Percentiles rank a stretch among this genome's conserved stretches.
Conservation (phyloP, 2,113 vertebrate species). For the Oreotrochilus melanogaster region DNA sequence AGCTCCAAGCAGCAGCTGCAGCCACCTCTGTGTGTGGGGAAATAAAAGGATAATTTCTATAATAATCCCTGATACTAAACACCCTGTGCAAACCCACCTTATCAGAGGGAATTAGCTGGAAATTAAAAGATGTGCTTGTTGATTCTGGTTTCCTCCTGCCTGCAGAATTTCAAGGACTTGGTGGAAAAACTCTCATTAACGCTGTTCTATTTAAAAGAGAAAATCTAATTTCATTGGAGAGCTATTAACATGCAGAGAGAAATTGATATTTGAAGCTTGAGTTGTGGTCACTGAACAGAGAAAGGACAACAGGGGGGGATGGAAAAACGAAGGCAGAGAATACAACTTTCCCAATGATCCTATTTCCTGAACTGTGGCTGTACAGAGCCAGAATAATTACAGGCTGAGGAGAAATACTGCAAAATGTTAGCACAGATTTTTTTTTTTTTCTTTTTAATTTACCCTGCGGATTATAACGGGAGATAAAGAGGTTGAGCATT, state of each 20-base stretch:
- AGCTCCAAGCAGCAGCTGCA: not conserved
- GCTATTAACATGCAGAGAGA: not conserved
- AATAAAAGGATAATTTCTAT: not conserved
- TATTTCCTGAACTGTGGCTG: not conserved
- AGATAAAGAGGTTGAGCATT: conserved; percentile 76
- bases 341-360: not conserved
- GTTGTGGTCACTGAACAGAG: not conserved
- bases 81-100: not conserved
- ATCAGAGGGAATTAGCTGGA: not conserved
- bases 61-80: not conserved
- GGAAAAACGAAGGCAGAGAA: not conserved
- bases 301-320: not conserved
- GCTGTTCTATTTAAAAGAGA: not conserved
- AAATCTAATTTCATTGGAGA: not conserved
- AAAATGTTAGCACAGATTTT: not conserved
- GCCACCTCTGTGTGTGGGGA: not conserved
- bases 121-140: not conserved
- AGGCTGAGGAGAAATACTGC: not conserved
- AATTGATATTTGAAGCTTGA: not conserved
- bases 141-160: not conserved
- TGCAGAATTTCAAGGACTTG: not conserved
- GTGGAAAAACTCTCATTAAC: not conserved
- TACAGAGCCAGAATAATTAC: not conserved
- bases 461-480: conserved; percentile 4
- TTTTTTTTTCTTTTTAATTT: conserved; percentile 1